Conservation (phyloP, 2,797 vertebrate genomes). For the Characodon lateralis region DNA sequence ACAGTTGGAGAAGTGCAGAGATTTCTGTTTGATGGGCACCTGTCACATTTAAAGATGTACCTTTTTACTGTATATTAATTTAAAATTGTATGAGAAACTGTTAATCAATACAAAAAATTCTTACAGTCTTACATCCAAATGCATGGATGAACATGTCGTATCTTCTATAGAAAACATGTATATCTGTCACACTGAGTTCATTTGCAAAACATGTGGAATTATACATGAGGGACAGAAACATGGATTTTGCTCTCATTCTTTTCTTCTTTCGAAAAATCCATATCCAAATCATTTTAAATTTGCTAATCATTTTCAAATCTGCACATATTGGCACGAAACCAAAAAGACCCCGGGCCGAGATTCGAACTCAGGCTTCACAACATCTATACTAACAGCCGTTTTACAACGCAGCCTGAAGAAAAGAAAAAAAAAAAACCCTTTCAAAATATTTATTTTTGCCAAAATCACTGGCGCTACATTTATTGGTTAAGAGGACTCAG, state of each 20-base stretch:
- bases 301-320: not conserved
- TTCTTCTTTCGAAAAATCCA: not conserved
- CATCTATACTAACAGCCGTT: not conserved
- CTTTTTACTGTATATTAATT: not conserved
- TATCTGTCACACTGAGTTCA: not conserved
- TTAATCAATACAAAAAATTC: not conserved
- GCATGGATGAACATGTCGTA: not conserved
- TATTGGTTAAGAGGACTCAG: not conserved
- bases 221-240: slow-evolving; percentile 2
- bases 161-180: slow-evolving; percentile 8
- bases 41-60: not conserved
- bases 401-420: not conserved
- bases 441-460: no score
- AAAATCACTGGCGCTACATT: not conserved
- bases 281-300: not conserved
- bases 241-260: slow-evolving; percentile 6
- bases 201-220: slow-evolving; percentile 11
- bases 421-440: not conserved
- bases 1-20: not conserved
- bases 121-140: not conserved
- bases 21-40: not conserved
- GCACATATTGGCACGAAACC: not conserved
- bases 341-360: no score
- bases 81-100: not conserved
- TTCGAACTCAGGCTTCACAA: not conserved